phyloP scores from a whole-genome alignment of 2,888 invertebrate species.

The Diplolepis rosae region DNA sequence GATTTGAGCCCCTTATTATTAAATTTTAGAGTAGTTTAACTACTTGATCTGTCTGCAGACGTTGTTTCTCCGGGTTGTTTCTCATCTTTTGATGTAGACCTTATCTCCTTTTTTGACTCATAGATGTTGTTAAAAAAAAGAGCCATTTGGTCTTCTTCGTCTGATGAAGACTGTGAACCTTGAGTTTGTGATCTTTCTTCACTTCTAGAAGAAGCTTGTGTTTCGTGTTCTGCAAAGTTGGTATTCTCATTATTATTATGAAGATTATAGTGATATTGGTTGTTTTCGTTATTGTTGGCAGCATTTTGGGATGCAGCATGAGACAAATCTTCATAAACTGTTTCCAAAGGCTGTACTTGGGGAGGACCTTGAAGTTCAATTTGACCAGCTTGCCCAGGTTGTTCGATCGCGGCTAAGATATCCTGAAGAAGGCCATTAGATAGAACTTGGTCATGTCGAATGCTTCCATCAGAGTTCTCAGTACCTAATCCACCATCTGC shows the following conservation, averaged over 20 bases:
- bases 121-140: conserved; percentile 63
- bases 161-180: conserved; percentile 37
- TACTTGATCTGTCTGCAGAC: conserved; percentile 23
- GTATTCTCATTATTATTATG: conserved; percentile 20
- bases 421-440: conserved; percentile 87
- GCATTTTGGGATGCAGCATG: conserved; percentile 45
- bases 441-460: conserved; percentile 84
- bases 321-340: conserved; percentile 55
- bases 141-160: conserved; percentile 60
- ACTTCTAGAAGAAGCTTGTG: conserved; percentile 11
- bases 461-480: conserved; percentile 75
- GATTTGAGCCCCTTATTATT: no score
- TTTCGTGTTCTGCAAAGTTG: neutral
- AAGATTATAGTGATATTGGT: conserved; percentile 29
- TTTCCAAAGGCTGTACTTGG: conserved; percentile 55
- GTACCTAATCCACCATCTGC: conserved; percentile 77
- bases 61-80: conserved; percentile 39
- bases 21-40: no score
- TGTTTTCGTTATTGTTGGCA: conserved; percentile 38
- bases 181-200: conserved; percentile 34
- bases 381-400: conserved; percentile 76
- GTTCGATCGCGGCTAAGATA: conserved; percentile 87
- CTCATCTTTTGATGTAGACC: conserved; percentile 51
- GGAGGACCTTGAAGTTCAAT: conserved; percentile 60
- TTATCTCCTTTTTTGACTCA: conserved; percentile 54